Evolutionary conservation across 1,140 invertebrate species (phyloP).

Genomic region (Popillia japonica): DNA sequence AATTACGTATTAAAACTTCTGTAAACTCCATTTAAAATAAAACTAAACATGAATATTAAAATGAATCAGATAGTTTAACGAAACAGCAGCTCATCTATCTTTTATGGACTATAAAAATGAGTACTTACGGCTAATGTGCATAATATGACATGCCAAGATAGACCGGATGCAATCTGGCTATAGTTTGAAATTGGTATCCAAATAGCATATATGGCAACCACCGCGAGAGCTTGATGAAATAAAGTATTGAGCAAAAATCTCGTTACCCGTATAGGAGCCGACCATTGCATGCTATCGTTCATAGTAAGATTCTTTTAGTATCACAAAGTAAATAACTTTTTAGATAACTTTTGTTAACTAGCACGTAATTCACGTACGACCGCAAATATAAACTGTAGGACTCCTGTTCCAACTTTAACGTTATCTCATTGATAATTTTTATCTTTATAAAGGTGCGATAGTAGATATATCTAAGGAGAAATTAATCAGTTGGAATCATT

Average conservation of each 20-base stretch:
- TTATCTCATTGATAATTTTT: constrained; percentile 7
- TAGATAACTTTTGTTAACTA: not conserved
- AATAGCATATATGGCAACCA: constrained; percentile 8
- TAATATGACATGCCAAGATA: constrained; percentile 31
- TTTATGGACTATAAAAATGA: not conserved
- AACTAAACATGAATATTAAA: no score
- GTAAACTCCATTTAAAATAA: no score
- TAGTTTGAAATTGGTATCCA: constrained; percentile 27
- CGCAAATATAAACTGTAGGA: not conserved
- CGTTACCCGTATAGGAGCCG: constrained; percentile 5
- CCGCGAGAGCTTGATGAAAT: constrained; percentile 32
- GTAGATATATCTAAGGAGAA: not conserved
- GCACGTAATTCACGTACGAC: not conserved
- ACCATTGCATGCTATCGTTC: constrained; percentile 28
- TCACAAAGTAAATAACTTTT: not conserved
- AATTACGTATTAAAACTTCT: no score
- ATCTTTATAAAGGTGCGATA: constrained; percentile 15
- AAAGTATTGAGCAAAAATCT: constrained; percentile 10
- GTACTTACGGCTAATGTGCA: constrained; percentile 22
- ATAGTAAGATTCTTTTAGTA: constrained; percentile 11
- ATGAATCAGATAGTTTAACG: no score
- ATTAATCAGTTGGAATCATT: not conserved
- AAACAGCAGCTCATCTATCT: no score
- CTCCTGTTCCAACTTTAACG: not conserved
- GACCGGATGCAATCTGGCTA: not conserved